Percentiles rank a stretch among this genome's conserved stretches.
phyloP scores from a whole-genome alignment of 2,113 vertebrate genomes.

The Thomomys bottae region DNA sequence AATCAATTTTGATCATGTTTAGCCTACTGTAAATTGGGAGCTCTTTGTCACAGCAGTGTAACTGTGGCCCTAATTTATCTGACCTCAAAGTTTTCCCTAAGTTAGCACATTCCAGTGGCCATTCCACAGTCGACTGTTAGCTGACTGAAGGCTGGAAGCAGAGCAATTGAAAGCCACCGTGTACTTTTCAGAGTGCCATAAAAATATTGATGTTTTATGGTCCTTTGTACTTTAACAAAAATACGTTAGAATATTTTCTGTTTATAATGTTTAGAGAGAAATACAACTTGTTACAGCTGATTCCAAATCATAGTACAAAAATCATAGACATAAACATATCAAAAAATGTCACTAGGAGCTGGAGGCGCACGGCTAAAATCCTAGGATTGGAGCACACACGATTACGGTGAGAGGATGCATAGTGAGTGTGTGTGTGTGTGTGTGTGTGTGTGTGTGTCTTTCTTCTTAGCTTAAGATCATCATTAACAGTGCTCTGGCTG shows the following conservation, averaged over 20 bases:
- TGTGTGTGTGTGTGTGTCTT: no score
- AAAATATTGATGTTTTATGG: neutral
- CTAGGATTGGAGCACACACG: neutral
- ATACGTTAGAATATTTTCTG: neutral
- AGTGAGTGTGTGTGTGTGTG: no score
- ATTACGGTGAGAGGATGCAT: neutral
- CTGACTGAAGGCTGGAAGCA: neutral
- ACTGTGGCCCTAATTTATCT: neutral
- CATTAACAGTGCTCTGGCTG: neutral
- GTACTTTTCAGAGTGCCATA: neutral
- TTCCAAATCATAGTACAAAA: neutral
- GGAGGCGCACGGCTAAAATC: no score
- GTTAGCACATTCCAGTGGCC: neutral
- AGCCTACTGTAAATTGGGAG: neutral
- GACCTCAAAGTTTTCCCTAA: neutral
- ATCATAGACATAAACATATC: neutral
- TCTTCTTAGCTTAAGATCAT: neutral
- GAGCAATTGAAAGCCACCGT: neutral
- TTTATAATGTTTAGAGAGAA: conserved; percentile 31
- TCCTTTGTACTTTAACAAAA: conserved; percentile 5
- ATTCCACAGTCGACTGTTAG: neutral
- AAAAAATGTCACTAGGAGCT: neutral
- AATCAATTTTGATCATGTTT: neutral
- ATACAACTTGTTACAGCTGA: neutral
- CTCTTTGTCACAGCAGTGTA: neutral